phyloP scores from a whole-genome alignment of 2,888 invertebrate species.

The Pyrochroa serraticornis region DNA sequence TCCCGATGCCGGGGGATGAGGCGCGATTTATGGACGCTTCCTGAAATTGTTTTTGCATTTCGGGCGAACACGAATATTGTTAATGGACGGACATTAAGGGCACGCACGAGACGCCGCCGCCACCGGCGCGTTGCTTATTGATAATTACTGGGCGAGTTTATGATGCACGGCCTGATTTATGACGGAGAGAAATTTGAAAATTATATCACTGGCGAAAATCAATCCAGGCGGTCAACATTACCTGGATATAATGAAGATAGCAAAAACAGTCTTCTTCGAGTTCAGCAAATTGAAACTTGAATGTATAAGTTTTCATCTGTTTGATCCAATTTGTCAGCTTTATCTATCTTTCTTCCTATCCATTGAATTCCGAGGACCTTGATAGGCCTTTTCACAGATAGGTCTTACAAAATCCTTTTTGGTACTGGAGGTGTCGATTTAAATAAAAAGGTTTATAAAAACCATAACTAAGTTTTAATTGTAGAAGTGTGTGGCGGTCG shows the following conservation, averaged over 20 bases:
- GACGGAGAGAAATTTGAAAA: slow-evolving; percentile 33
- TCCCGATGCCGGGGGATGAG: not conserved
- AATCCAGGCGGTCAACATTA: not conserved
- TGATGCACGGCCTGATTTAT: slow-evolving; percentile 38
- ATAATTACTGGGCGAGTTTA: slow-evolving; percentile 42
- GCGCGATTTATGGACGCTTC: slow-evolving; percentile 36
- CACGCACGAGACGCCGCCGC: slow-evolving; percentile 36
- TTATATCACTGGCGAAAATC: slow-evolving; percentile 32
- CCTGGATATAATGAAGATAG: not conserved
- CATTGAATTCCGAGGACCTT: no score
- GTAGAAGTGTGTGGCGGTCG: no score
- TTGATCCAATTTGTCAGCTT: no score
- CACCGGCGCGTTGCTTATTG: slow-evolving; percentile 33
- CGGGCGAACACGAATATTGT: slow-evolving; percentile 39
- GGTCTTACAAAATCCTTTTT: no score
- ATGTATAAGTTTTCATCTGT: no score
- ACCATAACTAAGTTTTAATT: no score
- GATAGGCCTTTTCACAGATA: no score
- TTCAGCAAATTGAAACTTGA: no score
- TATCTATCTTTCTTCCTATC: no score
- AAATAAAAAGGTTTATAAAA: no score
- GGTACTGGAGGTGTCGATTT: no score
- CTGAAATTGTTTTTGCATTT: slow-evolving; percentile 41
- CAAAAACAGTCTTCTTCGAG: not conserved
- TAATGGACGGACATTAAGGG: slow-evolving; percentile 38